These are phyloP conservation scores for Crypturellus tataupa DNA, from an alignment of 2,797 vertebrate genomes.

Conservation along the genomic window DNA sequence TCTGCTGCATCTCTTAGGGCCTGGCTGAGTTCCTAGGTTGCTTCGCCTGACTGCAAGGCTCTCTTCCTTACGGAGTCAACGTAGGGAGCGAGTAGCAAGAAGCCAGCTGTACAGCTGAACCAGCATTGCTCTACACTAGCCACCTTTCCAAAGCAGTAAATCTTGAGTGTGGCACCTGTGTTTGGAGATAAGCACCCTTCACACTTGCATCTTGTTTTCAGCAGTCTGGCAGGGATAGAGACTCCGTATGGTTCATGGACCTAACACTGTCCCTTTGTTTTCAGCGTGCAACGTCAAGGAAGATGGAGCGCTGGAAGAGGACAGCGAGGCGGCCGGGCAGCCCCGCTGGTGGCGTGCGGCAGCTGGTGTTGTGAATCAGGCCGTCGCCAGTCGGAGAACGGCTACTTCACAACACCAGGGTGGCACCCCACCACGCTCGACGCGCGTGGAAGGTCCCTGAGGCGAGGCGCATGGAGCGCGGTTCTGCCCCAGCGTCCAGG, in stretches of 20 bases:
- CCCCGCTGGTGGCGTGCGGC: constrained; percentile 84
- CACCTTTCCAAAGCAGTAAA: neutral
- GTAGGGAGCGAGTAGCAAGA: neutral
- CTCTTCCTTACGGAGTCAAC: neutral
- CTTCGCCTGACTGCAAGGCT: neutral
- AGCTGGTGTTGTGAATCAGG: constrained; percentile 99
- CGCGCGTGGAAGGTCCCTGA: neutral
- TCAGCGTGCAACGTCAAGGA: accelerated
- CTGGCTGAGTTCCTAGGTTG: constrained; percentile 42
- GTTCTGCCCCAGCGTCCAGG: constrained; percentile 11
- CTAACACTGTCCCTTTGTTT: constrained; percentile 60
- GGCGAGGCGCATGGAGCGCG: neutral
- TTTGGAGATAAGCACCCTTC: neutral
- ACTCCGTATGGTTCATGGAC: accelerated
- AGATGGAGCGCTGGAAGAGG: neutral
- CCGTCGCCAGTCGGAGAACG: constrained; percentile 90
- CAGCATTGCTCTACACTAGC: accelerated
- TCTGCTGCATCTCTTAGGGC: neutral
- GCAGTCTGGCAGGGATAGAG: neutral
- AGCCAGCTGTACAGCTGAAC: accelerated
- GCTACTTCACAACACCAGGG: constrained; percentile 99
- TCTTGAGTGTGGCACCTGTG: neutral
- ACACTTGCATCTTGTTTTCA: neutral
- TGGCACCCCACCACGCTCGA: constrained; percentile 82
- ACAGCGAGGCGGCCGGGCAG: neutral